These are phyloP conservation scores for Brachyhypopomus gauderio DNA, from an alignment of 2,113 vertebrate genomes.

Conservation along the genomic window DNA sequence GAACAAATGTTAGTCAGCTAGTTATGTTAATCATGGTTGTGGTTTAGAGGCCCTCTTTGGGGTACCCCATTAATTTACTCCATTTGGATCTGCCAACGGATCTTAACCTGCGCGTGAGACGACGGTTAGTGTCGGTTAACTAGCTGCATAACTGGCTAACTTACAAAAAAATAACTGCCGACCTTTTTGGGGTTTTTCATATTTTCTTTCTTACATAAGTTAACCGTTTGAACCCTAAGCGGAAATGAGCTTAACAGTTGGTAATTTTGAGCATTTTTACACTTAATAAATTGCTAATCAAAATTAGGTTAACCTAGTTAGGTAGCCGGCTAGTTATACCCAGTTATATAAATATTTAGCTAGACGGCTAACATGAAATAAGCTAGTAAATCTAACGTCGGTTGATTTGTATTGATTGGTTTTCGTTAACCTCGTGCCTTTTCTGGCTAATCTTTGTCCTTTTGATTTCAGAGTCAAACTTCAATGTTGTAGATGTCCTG, in stretches of 20 bases:
- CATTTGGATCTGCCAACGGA: no score
- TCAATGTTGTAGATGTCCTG: slow-evolving; percentile 43
- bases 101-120: no score
- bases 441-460: not conserved
- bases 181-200: no score
- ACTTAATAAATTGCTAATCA: not conserved
- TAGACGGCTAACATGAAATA: not conserved
- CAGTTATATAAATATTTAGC: not conserved
- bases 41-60: no score
- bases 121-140: no score
- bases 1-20: no score
- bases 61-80: no score
- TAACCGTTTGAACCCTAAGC: not conserved
- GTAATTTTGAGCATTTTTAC: slow-evolving; percentile 23
- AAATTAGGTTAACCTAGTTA: not conserved
- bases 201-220: not conserved
- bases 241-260: slow-evolving; percentile 34
- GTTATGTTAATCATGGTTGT: no score
- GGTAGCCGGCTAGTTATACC: no score
- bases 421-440: not conserved
- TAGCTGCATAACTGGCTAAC: no score
- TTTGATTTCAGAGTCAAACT: slow-evolving; percentile 44
- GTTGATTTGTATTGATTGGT: not conserved
- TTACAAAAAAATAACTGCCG: no score
- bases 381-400: no score